Conservation (phyloP, 2,797 vertebrate species). For the Nothura maculosa region DNA sequence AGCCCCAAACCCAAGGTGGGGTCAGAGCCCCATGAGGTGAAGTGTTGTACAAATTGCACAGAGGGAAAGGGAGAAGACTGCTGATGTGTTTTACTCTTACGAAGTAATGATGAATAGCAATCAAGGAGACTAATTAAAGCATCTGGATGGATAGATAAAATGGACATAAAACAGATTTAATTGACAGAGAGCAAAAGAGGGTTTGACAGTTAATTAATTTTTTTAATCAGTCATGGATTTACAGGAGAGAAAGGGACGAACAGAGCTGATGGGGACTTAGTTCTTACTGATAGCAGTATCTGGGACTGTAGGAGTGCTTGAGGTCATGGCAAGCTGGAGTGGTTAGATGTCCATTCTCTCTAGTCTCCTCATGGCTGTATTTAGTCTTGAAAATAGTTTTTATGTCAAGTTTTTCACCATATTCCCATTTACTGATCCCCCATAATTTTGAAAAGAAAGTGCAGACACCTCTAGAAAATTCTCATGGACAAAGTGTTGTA, state of each 20-base stretch:
- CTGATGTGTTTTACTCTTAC: constrained; percentile 47
- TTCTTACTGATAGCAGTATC: constrained; percentile 17
- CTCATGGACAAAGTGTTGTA: not conserved
- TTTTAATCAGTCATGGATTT: constrained; percentile 71
- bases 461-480: not conserved
- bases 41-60: not conserved
- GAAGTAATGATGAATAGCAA: constrained; percentile 64
- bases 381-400: not conserved
- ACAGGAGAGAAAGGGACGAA: constrained; percentile 50
- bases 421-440: not conserved
- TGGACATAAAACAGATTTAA: constrained; percentile 76
- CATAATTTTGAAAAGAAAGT: not conserved
- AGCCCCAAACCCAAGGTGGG: not conserved
- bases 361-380: not conserved
- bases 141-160: constrained; percentile 74
- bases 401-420: not conserved
- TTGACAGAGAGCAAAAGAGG: constrained; percentile 42
- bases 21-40: constrained; percentile 18
- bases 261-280: constrained; percentile 43
- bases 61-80: constrained; percentile 12
- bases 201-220: constrained; percentile 73
- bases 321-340: not conserved
- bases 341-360: not conserved
- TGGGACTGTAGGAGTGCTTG: not conserved
- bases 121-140: constrained; percentile 72